Evolutionary conservation across 2,113 vertebrate species (phyloP), one percentile per base, ranked within the genome.

Genomic region (Dicaeum eximium): DNA sequence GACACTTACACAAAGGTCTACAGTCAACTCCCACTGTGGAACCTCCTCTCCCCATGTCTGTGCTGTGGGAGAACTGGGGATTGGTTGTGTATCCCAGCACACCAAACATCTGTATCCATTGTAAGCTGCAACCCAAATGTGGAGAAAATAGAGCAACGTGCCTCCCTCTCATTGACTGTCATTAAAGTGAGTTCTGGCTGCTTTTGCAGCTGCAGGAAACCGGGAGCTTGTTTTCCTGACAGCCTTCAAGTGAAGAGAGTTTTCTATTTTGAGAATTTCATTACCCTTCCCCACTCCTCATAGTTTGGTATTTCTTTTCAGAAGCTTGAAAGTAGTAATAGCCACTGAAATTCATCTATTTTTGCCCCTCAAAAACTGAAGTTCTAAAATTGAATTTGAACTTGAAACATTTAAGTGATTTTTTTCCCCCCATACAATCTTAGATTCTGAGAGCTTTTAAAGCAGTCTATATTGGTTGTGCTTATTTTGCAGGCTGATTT

Each of bases 121-220:
- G 57, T 50, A 51, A 92, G 40, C 84, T 92, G 86, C 56, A 88
- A 62, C 56, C n/a, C 53, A 58, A 69, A 33, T 5, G 18, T 48
- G 72, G 77, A 88, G 88, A 66, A 95, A 91, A 94, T 10, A 62
- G 87, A 93, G 67, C 78, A 77, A 38, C 16, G 78, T 84, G 62
- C 58, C 9, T 58, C n/a, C n/a, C 35, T 74, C 65, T 93, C 40
- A 15, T 54, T 93, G 71, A 12, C 60, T 60, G 91, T 47, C 83
- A 57, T 50, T 86, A 31, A 80, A 65, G 65, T 8, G 42, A 96
- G 86, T 71, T 79, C 80, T 74, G 11, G 1, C 27, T 37, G 81
- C 87, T 83, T 53, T 60, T 58, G 79, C 83, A 87, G 84, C 92
- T 87, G 66, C 61, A 80, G 95, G 83, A 95, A 94, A 86, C 15